Percentiles rank a stretch among this genome's conserved stretches.
Evolutionary conservation across 2,797 vertebrate species (phyloP).

Genomic region (Ciconia nigra): DNA sequence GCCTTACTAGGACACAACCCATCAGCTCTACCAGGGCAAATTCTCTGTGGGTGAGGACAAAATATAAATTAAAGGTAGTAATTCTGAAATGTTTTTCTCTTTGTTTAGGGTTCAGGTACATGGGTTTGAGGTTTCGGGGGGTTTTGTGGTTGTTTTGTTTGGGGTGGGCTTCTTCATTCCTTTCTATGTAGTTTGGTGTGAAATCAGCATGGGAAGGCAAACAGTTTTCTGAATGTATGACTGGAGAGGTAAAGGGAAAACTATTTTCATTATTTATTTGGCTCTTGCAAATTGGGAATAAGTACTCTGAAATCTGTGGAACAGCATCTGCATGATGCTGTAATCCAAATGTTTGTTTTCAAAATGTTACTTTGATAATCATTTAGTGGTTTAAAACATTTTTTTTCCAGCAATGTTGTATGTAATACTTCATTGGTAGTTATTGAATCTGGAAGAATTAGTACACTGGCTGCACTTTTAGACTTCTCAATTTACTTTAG

Average conservation of each 20-base stretch:
- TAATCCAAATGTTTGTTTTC: neutral
- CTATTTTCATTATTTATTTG: neutral
- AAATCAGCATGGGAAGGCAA: neutral
- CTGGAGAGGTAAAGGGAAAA: neutral
- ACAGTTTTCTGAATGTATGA: neutral
- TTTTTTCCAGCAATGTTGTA: neutral
- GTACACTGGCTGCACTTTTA: neutral
- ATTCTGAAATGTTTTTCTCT: neutral
- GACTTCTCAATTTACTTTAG: neutral
- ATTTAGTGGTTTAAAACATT: neutral
- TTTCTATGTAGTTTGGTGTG: neutral
- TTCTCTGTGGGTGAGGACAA: neutral
- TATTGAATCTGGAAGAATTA: neutral
- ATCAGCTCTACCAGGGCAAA: neutral
- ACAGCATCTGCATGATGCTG: neutral
- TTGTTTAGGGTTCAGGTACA: neutral
- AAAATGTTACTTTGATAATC: neutral
- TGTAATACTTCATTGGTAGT: neutral
- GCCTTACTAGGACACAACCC: neutral
- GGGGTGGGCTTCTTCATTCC: neutral
- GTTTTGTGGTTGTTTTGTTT: neutral
- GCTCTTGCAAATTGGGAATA: neutral
- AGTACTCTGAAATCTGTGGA: neutral
- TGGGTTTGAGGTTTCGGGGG: neutral
- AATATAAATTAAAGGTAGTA: neutral